Base-by-base conservation (phyloP, 1,140 invertebrate species). In the Drosophila bipectinata region DNA sequence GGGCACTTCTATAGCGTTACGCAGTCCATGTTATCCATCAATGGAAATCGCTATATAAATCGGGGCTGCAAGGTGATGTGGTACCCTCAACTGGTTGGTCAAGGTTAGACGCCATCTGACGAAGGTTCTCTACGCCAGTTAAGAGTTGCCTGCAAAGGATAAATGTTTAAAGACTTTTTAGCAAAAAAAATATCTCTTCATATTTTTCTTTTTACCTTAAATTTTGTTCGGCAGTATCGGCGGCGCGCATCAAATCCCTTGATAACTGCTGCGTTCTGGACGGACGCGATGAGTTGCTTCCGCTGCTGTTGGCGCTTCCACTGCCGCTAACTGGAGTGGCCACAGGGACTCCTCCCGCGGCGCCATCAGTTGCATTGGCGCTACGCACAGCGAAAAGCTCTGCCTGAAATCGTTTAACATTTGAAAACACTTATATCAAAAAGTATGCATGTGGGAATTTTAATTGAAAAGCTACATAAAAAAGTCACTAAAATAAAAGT, bases 101-200 rank as follows among this genome's bases (percentile, higher is more conserved):
- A 15, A 91, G 62, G 52, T 76, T 85, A 9, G 90, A 83, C 2
- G 90, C 90, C 77, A 95, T 93, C 62, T 94, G 92, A 71, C 94
- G 92, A 39, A 95, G 90, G 92, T 95, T 95, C 67, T 94, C 94
- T 21, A 95, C 94, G 30, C 95, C 95, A 39, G 92, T 93, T 78
- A 95, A 92, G 34, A 95, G 72, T 93, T 95, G 94, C 73, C 94
- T 95, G 71, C 34, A 15, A 45, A 24, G 24, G 8, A 7, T 3
- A 7, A 3, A 44, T 10, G 6, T 15, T 2, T 10, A 3, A 7
- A 1, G 6, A 15, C 24, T 8, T 21, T 48, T 12, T 15, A 2
- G 6, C 10, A 3, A 1, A 2, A 24, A 3, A 12, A 3, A 14
- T 1, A 18, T 18, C 3, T 15, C 3, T 15, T 2, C 26, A 28